Evolutionary conservation across 1,140 invertebrate genomes (phyloP), one percentile per base, ranked within the genome.

Genomic region (Heterodera carotae): DNA sequence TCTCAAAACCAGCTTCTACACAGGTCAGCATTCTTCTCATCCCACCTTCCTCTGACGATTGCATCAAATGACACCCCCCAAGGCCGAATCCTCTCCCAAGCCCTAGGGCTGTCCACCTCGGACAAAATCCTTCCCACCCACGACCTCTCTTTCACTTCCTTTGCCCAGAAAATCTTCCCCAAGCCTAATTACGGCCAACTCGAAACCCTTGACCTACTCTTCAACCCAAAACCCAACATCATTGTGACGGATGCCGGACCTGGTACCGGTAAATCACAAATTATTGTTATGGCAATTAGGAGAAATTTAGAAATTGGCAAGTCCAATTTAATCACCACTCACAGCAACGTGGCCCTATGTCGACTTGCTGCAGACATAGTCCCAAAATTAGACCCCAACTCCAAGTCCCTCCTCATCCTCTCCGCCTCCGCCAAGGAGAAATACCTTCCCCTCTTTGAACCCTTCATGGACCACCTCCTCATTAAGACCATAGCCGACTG

Each of bases 351-450:
- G 2, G 67, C 67, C 67, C 22, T 69, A 18, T 29, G 25, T 33
- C 22, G 48, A 10, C n/a, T 69, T 2, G 67, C 48, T 12, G 8
- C 22, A 8, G 36, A 69, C 1, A 69, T 69, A 2, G 4, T 36
- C 0, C 67, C 67, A 0, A 48, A 69, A 33, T 12, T 69, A 4
- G 48, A 29, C 36, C 22, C n/a, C 0, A 69, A 12, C 12, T 43
- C 36, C 22, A 69, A 36, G 7, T 25, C 27, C 67, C 67, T 69
- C 8, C 36, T 69, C 25, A 7, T 69, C n/a, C 67, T 69, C 67
- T 69, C 67, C 7, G 67, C 67, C 6, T 6, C 36, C 36, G 67
- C 67, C 4, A 69, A 69, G 33, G 29, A 69, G 33, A 36, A 69
- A 12, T 69, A 36, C 12, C 10, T 69, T 22, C 36, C 6, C 25